Conservation (phyloP, 2,797 vertebrate species). For the Adrianichthys oophorus region DNA sequence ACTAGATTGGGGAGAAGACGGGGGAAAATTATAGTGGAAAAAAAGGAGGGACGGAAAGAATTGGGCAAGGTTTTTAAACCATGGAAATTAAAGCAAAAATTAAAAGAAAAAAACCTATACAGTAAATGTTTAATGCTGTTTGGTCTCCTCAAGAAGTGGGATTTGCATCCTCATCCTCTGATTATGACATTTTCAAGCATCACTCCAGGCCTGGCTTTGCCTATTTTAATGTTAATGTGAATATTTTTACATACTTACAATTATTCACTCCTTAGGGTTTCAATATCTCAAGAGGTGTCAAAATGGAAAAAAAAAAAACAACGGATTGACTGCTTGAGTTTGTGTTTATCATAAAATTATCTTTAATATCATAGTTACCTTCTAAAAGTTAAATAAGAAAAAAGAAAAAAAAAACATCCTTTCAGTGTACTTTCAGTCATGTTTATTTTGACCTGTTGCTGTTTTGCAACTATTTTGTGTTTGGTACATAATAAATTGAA, state of each 20-base stretch:
- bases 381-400: background rate
- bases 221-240: conserved; percentile 58
- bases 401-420: background rate
- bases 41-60: conserved; percentile 20
- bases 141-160: conserved; percentile 57
- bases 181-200: conserved; percentile 62
- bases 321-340: background rate
- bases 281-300: conserved; percentile 40
- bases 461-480: background rate
- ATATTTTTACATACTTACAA: conserved; percentile 44
- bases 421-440: background rate
- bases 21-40: conserved; percentile 22
- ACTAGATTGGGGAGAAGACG: conserved; percentile 18
- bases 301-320: background rate
- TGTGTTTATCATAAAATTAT: conserved; percentile 16
- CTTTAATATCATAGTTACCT: background rate
- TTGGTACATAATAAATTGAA: background rate
- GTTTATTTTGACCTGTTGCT: background rate
- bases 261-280: conserved; percentile 32
- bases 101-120: conserved; percentile 44
- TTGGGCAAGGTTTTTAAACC: conserved; percentile 42
- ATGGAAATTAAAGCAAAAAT: conserved; percentile 27
- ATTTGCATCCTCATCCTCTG: conserved; percentile 67
- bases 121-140: conserved; percentile 63
- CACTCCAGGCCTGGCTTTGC: conserved; percentile 48